Conservation (phyloP, 2,797 vertebrate genomes). For the Iguana delicatissima region DNA sequence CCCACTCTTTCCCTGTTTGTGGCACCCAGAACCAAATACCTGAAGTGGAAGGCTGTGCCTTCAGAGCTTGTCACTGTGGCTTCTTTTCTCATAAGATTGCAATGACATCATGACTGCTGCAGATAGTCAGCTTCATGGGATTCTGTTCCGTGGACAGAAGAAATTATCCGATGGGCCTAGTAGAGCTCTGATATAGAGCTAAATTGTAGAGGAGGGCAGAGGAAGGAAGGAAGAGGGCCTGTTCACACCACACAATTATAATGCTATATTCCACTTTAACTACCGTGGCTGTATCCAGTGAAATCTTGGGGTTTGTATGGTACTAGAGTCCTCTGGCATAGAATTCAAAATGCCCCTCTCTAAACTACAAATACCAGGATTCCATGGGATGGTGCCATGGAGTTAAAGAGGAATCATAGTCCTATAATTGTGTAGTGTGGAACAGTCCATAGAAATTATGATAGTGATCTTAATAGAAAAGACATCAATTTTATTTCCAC, state of each 20-base stretch:
- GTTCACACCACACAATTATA: too few relatives aligned
- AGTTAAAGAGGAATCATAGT: too few relatives aligned
- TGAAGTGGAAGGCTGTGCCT: neutral
- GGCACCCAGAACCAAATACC: neutral
- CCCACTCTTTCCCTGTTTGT: neutral
- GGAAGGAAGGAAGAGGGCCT: neutral
- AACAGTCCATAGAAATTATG: neutral
- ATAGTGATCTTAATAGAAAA: neutral
- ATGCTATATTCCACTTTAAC: too few relatives aligned
- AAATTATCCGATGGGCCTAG: neutral
- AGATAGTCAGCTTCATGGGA: neutral
- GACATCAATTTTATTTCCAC: neutral
- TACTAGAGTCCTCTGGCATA: too few relatives aligned
- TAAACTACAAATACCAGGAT: neutral
- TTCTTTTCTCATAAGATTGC: neutral
- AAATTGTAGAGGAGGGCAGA: neutral
- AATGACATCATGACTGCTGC: neutral
- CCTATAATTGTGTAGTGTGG: too few relatives aligned
- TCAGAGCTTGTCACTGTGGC: neutral
- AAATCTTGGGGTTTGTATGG: too few relatives aligned
- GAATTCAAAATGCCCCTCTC: too few relatives aligned
- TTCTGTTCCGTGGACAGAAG: neutral
- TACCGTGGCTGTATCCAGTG: too few relatives aligned
- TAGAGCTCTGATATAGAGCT: neutral
- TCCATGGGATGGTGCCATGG: too few relatives aligned